Evolutionary conservation across 2,888 invertebrate species (phyloP).

Genomic region (Catocala sponsa): DNA sequence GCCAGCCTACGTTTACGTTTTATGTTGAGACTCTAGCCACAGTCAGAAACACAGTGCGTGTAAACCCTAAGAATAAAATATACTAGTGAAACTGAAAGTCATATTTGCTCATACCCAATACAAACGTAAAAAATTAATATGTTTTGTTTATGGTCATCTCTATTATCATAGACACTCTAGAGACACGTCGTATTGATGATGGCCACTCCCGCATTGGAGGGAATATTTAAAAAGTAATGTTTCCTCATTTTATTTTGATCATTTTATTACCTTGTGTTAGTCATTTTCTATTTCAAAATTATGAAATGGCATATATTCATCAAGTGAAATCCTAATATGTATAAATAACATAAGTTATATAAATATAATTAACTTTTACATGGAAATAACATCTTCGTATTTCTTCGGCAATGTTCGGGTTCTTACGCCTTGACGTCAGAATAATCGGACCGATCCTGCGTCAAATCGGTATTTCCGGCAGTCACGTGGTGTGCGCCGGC

Average conservation of each 20-base stretch:
- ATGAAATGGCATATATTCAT: background rate
- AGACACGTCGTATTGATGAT: constrained; percentile 85
- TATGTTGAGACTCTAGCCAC: too few species aligned
- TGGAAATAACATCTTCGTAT: constrained; percentile 63
- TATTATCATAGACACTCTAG: constrained; percentile 67
- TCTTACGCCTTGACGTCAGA: constrained; percentile 83
- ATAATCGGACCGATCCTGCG: constrained; percentile 80
- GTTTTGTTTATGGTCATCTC: constrained; percentile 60
- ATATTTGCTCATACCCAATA: constrained; percentile 8
- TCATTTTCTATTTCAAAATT: background rate
- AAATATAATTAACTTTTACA: constrained; percentile 52
- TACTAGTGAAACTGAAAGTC: background rate
- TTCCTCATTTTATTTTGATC: constrained; percentile 21
- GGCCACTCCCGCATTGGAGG: constrained; percentile 84
- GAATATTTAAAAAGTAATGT: constrained; percentile 66
- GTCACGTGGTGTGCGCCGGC: constrained; percentile 81
- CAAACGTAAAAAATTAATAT: constrained; percentile 34
- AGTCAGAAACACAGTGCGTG: too few species aligned
- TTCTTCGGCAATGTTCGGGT: constrained; percentile 71
- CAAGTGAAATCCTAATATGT: background rate
- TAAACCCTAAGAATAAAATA: too few species aligned
- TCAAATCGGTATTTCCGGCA: constrained; percentile 82
- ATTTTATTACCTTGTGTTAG: background rate
- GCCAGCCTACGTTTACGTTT: too few species aligned
- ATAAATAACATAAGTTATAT: constrained; percentile 1